These are phyloP conservation scores for Tiliqua scincoides DNA, from an alignment of 2,113 vertebrate species.

Conservation along the genomic window DNA sequence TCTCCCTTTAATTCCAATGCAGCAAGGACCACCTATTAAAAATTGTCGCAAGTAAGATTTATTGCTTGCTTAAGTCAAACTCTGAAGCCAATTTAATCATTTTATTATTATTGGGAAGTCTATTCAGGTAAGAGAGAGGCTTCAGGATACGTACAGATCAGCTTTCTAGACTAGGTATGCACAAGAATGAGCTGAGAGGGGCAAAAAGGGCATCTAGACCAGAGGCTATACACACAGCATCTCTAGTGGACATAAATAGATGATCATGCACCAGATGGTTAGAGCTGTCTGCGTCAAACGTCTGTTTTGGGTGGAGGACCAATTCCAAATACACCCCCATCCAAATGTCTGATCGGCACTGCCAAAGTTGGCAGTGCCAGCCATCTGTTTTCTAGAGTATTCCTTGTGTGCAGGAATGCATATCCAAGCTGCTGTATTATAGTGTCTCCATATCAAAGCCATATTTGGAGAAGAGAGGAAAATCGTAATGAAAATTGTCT, in stretches of 20 bases:
- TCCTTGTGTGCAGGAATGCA: neutral
- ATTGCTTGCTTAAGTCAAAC: neutral
- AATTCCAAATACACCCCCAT: neutral
- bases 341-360: neutral
- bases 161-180: neutral
- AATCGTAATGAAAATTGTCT: neutral
- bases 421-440: neutral
- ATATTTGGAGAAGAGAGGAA: neutral
- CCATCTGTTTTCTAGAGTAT: neutral
- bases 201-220: neutral
- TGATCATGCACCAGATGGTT: neutral
- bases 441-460: neutral
- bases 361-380: neutral
- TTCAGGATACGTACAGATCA: neutral
- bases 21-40: fast-evolving
- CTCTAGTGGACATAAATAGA: neutral
- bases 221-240: neutral
- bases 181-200: neutral
- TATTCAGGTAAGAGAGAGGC: neutral
- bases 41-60: neutral
- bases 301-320: neutral
- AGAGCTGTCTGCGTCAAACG: neutral
- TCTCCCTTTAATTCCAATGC: neutral
- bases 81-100: neutral
- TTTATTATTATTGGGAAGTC: too few species aligned